These are phyloP conservation scores for Lycocorax pyrrhopterus DNA, from an alignment of 2,113 vertebrate species.

Conservation along the genomic window DNA sequence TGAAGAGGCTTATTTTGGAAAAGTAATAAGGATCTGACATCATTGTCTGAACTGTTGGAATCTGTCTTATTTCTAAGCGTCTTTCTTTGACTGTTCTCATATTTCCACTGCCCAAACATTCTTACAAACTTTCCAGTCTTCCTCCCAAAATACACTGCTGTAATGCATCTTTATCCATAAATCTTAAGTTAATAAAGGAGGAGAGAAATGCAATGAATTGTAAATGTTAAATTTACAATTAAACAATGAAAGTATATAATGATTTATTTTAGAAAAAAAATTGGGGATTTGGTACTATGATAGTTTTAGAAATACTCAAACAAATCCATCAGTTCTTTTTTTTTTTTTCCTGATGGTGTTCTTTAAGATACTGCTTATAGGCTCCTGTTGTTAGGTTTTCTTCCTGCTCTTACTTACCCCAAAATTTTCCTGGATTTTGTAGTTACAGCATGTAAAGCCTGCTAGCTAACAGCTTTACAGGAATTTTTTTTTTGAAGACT, in stretches of 20 bases:
- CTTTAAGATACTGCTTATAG: background rate
- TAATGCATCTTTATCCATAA: background rate
- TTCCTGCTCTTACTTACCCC: background rate
- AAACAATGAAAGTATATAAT: background rate
- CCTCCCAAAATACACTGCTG: background rate
- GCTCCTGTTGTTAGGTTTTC: background rate
- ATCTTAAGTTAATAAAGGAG: background rate
- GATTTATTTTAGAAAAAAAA: background rate
- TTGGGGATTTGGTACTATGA: background rate
- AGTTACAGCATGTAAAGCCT: background rate
- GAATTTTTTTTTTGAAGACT: background rate
- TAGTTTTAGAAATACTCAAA: background rate
- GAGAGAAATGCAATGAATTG: background rate
- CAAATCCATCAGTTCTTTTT: accelerated
- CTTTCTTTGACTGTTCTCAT: slow-evolving; percentile 1
- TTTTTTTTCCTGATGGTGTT: background rate
- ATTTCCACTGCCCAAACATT: background rate
- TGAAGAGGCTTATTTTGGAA: slow-evolving; percentile 20
- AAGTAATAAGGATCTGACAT: slow-evolving; percentile 29
- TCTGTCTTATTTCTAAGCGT: slow-evolving; percentile 29
- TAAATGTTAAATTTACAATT: background rate
- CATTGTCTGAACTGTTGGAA: slow-evolving; percentile 29
- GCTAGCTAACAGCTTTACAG: background rate
- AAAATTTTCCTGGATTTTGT: background rate
- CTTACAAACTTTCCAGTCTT: slow-evolving; percentile 34